Percentiles rank a stretch among this genome's conserved stretches.
phyloP scores from a whole-genome alignment of 2,797 vertebrate genomes.

The Takifugu ocellatus region DNA sequence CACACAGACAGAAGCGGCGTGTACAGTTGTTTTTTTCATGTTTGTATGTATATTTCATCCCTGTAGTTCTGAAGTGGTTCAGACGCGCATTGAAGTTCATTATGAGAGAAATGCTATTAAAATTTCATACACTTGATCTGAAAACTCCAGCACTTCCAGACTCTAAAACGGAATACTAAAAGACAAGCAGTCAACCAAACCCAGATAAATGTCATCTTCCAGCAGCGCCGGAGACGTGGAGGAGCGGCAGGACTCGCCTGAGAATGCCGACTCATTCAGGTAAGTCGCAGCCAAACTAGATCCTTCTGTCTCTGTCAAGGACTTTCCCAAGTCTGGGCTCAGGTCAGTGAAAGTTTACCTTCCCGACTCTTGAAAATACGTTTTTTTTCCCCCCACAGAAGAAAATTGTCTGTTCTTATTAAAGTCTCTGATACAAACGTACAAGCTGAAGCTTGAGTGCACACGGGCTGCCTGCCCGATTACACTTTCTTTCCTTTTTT shows the following conservation, averaged over 20 bases:
- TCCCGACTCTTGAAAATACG: constrained; percentile 41
- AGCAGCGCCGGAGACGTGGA: not conserved
- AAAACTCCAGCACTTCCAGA: too few relatives aligned
- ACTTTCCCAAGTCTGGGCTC: constrained; percentile 42
- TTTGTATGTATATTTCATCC: too few relatives aligned
- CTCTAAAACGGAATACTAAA: too few relatives aligned
- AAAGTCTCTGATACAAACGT: constrained; percentile 50
- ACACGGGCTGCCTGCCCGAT: constrained; percentile 53
- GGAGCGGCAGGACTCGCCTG: constrained; percentile 15
- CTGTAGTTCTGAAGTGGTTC: too few relatives aligned
- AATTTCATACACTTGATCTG: too few relatives aligned
- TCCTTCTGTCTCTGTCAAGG: constrained; percentile 27
- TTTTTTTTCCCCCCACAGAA: constrained; percentile 45
- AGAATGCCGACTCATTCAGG: constrained; percentile 16
- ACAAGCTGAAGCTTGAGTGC: constrained; percentile 52
- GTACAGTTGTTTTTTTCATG: too few relatives aligned
- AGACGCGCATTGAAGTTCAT: too few relatives aligned
- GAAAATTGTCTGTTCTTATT: constrained; percentile 68
- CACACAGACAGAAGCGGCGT: too few relatives aligned
- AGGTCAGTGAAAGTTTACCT: constrained; percentile 56
- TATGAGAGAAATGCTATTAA: too few relatives aligned
- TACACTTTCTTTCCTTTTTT: constrained; percentile 56
- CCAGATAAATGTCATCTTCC: not conserved
- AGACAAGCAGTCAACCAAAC: too few relatives aligned
- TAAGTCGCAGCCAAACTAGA: constrained; percentile 7